Conservation (phyloP, 2,888 invertebrate species). For the Synergus japonicus region DNA sequence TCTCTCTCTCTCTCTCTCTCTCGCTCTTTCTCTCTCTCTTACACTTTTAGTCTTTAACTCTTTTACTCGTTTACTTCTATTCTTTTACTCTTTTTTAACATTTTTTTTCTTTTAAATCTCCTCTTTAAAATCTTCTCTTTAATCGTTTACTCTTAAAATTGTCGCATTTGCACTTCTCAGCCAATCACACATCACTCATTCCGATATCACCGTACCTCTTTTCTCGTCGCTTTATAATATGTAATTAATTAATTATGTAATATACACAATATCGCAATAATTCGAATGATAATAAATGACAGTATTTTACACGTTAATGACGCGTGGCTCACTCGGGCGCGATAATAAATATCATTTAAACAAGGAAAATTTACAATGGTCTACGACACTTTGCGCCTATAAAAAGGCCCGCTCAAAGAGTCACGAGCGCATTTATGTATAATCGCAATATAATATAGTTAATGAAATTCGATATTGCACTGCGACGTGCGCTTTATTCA, state of each 20-base stretch:
- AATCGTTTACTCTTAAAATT: slow-evolving; percentile 22
- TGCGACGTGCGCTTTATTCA: slow-evolving; percentile 53
- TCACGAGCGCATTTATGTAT: slow-evolving; percentile 36
- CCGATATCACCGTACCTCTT: slow-evolving; percentile 43
- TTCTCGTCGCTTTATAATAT: slow-evolving; percentile 55
- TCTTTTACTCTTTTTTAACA: slow-evolving; percentile 38
- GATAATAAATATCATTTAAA: slow-evolving; percentile 75
- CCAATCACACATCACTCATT: slow-evolving; percentile 30
- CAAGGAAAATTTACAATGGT: slow-evolving; percentile 76
- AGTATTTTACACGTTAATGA: slow-evolving; percentile 76
- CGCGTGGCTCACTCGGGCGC: slow-evolving; percentile 70
- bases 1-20: too few relatives aligned
- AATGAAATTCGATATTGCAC: slow-evolving; percentile 68
- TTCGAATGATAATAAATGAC: slow-evolving; percentile 75
- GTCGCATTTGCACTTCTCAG: not conserved
- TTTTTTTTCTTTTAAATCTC: slow-evolving; percentile 18
- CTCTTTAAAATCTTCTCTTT: slow-evolving; percentile 18
- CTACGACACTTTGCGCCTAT: slow-evolving; percentile 50
- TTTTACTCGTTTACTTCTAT: slow-evolving; percentile 45
- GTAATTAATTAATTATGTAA: slow-evolving; percentile 63
- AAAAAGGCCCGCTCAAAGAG: slow-evolving; percentile 29
- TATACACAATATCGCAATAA: slow-evolving; percentile 75
- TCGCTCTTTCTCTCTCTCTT: slow-evolving; percentile 47
- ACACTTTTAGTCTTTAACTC: slow-evolving; percentile 52
- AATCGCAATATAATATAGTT: slow-evolving; percentile 43